Base-by-base conservation (phyloP, 2,797 vertebrate species). In the Mormyrus proboscirostris region DNA sequence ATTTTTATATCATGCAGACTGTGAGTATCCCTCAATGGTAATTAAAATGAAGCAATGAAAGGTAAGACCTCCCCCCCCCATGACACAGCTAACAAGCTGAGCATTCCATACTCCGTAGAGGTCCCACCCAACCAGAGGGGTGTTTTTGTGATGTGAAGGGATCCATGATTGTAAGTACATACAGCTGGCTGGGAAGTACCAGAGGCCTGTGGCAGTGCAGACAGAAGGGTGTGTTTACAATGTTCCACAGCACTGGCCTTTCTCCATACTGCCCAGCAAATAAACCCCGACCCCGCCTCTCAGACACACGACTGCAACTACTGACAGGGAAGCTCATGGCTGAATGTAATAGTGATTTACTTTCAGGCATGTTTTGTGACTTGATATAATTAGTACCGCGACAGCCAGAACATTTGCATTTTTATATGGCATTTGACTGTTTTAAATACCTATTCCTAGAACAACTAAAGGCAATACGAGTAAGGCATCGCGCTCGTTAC, bases 11-110 rank as follows among this genome's bases (percentile, higher is more conserved):
- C 33, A 47, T n/a, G 19, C 38, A 8, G 41, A 44, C 41, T 79
- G 14, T 29, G 16, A 41, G 16, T 82, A 82, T 47, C 41, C 76
- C 76, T 44, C 16, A 14, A n/a, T 0, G 73, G 41, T 79, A 79
- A 82, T 82, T 82, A 82, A 79, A 79, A 79, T 44, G 73, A 79
- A 79, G 73, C 73, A 79, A 79, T 44, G 38, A 79, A 41, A 79
- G 41, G 19, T 82, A 47, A 82, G 41, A 47, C 16, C 59, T 44
- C 29, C 29, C 29, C 16, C 12, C 25, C 29, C 25, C 29, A n/a
- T 19, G 76, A 47, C 69, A 38, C 69, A 2, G 29, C 29, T 73
- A 73, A 73, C 29, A 82, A 8, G 38, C 38, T 3, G 0, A 82
- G 76, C 19, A n/a, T 47, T 19, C 7, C 38, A 8, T 16, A 47